These are phyloP conservation scores for Drosophila bipectinata DNA, from an alignment of 1,140 invertebrate species.

Conservation along the genomic window DNA sequence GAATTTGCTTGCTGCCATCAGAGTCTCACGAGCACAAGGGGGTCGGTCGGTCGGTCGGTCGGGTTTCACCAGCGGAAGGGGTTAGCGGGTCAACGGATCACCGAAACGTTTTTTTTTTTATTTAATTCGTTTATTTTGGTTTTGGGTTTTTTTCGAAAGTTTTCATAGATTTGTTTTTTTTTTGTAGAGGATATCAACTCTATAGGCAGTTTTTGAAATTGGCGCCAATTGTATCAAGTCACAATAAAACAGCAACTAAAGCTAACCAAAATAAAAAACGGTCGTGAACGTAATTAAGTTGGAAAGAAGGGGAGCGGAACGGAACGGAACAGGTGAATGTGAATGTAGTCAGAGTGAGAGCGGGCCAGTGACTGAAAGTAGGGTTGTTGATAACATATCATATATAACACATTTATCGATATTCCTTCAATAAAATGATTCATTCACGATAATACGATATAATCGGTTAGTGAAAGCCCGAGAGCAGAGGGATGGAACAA, in stretches of 20 bases:
- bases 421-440: too few relatives aligned
- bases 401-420: too few relatives aligned
- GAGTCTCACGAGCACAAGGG: conserved; percentile 31
- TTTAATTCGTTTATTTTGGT: background rate
- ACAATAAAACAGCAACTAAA: background rate
- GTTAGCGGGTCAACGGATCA: background rate
- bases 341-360: conserved; percentile 52
- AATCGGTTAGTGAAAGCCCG: too few relatives aligned
- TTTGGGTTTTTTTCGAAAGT: too few relatives aligned
- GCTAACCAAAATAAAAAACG: conserved; percentile 9
- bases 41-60: background rate
- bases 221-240: conserved; percentile 16
- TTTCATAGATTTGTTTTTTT: too few relatives aligned
- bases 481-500: conserved; percentile 27
- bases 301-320: conserved; percentile 42
- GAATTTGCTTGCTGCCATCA: conserved; percentile 76
- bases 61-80: conserved; percentile 21
- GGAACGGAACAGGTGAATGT: conserved; percentile 57
- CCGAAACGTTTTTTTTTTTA: background rate
- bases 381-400: too few relatives aligned
- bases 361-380: too few relatives aligned
- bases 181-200: background rate
- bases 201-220: conserved; percentile 32
- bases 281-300: conserved; percentile 52
- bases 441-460: too few relatives aligned